These are phyloP conservation scores for Yponomeuta plumbellus DNA, from an alignment of 2,888 invertebrate species.

Conservation along the genomic window DNA sequence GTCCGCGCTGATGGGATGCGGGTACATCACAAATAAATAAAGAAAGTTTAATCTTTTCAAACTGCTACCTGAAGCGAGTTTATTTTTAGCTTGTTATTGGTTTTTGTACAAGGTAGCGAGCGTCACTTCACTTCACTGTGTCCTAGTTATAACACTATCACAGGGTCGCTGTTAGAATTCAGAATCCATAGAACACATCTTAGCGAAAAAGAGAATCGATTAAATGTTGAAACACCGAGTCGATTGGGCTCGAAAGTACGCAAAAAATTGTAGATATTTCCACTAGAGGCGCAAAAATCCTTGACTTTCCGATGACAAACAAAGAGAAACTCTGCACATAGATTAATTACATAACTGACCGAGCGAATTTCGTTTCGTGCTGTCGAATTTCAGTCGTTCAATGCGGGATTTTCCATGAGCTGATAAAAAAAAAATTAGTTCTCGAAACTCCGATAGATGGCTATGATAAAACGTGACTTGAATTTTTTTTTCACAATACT, in stretches of 20 bases:
- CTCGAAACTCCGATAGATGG: no score
- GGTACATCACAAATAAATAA: slow-evolving; percentile 80
- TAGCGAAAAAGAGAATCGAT: slow-evolving; percentile 32
- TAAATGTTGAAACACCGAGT: neutral
- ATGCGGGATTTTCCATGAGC: slow-evolving; percentile 8
- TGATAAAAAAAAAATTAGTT: slow-evolving; percentile 21
- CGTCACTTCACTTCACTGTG: slow-evolving; percentile 71
- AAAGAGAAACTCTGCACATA: slow-evolving; percentile 16
- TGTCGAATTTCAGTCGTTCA: neutral
- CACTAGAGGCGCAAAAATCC: neutral
- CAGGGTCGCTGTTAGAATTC: slow-evolving; percentile 46
- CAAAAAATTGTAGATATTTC: neutral
- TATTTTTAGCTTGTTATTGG: slow-evolving; percentile 60
- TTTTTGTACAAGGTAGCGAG: slow-evolving; percentile 53
- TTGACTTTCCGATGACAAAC: slow-evolving; percentile 18
- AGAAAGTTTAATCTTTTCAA: slow-evolving; percentile 48
- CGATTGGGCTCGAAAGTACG: neutral
- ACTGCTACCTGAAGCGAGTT: slow-evolving; percentile 49
- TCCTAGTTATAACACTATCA: slow-evolving; percentile 51
- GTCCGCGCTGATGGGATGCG: slow-evolving; percentile 79
- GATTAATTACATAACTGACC: neutral
- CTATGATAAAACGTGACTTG: no score
- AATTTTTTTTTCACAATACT: no score
- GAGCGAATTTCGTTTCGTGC: no score
- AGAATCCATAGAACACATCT: slow-evolving; percentile 72